Conservation (phyloP, 2,113 vertebrate species). For the Myiopsitta monachus region DNA sequence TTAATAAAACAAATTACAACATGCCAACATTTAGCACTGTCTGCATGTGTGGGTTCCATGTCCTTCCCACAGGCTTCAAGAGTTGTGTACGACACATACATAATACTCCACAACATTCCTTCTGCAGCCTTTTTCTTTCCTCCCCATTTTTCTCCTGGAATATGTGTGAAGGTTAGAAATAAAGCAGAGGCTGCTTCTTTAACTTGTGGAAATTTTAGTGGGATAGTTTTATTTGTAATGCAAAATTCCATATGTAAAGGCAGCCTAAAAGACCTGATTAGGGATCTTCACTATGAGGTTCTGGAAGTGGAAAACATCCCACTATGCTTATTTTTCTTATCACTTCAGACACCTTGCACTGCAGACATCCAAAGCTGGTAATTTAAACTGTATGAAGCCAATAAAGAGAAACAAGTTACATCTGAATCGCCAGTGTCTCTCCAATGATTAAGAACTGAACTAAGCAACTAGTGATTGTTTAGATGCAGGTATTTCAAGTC, state of each 20-base stretch:
- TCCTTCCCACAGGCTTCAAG: neutral
- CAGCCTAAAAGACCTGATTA: conserved; percentile 1
- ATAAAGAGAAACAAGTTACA: conserved; percentile 2
- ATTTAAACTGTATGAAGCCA: conserved; percentile 3
- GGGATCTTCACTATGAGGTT: neutral
- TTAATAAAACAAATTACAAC: neutral
- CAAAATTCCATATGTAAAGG: neutral
- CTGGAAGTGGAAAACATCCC: conserved; percentile 33
- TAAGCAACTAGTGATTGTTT: neutral
- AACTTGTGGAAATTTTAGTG: neutral
- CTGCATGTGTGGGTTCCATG: neutral
- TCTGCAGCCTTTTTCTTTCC: neutral
- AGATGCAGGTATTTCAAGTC: conserved; percentile 4
- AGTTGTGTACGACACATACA: neutral
- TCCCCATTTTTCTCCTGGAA: neutral
- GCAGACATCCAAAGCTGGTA: neutral
- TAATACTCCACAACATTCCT: neutral
- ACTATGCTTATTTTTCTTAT: conserved; percentile 61
- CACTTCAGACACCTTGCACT: conserved; percentile 55
- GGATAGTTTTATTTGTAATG: neutral
- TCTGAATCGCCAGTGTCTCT: neutral
- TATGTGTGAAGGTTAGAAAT: neutral
- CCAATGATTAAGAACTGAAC: conserved; percentile 23
- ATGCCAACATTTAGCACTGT: neutral
- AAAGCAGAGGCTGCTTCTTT: neutral